These are phyloP conservation scores for Chrysodeixis includens DNA, from an alignment of 2,888 invertebrate species.

Conservation along the genomic window DNA sequence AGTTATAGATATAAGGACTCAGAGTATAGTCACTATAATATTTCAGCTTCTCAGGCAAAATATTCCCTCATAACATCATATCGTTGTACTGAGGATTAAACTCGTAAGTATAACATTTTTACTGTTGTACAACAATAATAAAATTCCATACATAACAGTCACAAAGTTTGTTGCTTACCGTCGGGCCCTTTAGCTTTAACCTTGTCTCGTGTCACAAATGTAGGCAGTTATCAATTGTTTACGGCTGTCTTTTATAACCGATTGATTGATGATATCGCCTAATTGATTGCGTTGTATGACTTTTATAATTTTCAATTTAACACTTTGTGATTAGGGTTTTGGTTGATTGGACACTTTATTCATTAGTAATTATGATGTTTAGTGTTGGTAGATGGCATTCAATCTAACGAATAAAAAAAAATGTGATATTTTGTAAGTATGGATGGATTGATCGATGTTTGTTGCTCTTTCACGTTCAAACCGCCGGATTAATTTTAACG, in stretches of 20 bases:
- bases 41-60: no score
- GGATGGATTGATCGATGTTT: no score
- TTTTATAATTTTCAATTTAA: slow-evolving; percentile 4
- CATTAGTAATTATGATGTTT: no score
- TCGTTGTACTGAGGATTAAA: not conserved
- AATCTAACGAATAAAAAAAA: no score
- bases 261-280: slow-evolving; percentile 6
- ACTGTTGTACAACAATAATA: not conserved
- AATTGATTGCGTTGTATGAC: slow-evolving; percentile 5
- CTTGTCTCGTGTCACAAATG: not conserved
- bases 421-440: no score
- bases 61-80: not conserved
- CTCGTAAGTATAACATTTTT: not conserved
- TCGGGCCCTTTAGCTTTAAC: not conserved
- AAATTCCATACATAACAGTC: not conserved
- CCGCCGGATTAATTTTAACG: no score
- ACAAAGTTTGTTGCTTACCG: not conserved
- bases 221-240: not conserved
- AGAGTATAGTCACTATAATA: no score
- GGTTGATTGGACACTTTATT: not conserved
- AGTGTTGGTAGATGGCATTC: no score
- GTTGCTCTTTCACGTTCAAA: no score
- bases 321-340: not conserved
- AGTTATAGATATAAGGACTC: no score
- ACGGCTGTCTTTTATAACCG: not conserved